Percentiles rank a stretch among this genome's conserved stretches.
phyloP scores from a whole-genome alignment of 2,888 invertebrate species.

The Drosophila quinaria region DNA sequence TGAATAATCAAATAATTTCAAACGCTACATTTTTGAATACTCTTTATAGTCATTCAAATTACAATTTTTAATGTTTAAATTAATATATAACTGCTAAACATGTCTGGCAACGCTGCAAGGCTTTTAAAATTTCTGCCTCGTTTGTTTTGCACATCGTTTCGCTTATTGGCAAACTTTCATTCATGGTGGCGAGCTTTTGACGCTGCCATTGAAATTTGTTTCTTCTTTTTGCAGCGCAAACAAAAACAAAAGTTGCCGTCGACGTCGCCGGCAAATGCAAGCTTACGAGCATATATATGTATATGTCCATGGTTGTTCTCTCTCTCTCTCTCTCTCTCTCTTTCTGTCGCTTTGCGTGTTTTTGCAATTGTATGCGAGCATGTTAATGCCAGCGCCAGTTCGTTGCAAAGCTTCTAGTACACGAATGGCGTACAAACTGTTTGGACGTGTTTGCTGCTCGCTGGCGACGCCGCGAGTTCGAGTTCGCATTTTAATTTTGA shows the following conservation, averaged over 20 bases:
- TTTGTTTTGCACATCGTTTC: constrained; percentile 65
- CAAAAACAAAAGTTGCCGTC: constrained; percentile 69
- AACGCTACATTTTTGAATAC: neutral
- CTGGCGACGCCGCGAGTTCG: constrained; percentile 58
- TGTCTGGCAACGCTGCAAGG: constrained; percentile 30
- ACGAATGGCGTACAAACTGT: constrained; percentile 76
- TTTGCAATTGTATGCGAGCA: constrained; percentile 24
- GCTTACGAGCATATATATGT: constrained; percentile 48
- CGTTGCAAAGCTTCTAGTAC: constrained; percentile 70
- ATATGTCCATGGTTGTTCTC: constrained; percentile 14
- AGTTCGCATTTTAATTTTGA: constrained; percentile 55
- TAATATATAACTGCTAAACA: neutral
- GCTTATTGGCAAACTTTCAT: constrained; percentile 63
- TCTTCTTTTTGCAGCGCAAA: constrained; percentile 68
- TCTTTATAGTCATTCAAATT: neutral
- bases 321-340: constrained; percentile 5
- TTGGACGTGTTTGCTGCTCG: constrained; percentile 75
- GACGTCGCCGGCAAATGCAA: constrained; percentile 69
- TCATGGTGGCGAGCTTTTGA: constrained; percentile 69
- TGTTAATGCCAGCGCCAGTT: constrained; percentile 51
- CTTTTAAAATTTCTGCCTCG: constrained; percentile 30
- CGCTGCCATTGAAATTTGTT: constrained; percentile 75
- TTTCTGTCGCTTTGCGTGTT: neutral
- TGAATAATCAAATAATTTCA: neutral
- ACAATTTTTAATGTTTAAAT: neutral